Evolutionary conservation across 2,797 vertebrate species (phyloP).

Genomic region (Liasis olivaceus): DNA sequence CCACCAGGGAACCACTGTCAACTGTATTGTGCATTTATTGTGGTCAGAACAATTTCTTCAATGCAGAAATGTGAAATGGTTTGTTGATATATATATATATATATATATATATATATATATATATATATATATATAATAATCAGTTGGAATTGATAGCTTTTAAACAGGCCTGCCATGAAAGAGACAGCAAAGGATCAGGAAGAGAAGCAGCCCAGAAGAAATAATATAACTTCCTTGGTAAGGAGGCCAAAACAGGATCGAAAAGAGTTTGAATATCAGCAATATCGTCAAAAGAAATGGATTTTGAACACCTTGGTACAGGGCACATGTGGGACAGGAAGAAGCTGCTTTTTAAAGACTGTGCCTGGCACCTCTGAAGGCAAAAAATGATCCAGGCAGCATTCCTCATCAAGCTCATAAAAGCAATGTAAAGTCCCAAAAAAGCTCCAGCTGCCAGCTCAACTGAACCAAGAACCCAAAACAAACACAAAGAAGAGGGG

Average conservation of each 20-base stretch:
- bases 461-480: background rate
- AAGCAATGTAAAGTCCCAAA: constrained; percentile 61
- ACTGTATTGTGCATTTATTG: background rate
- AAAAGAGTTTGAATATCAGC: fast-evolving
- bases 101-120: background rate
- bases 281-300: fast-evolving
- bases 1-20: background rate
- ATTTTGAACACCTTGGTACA: fast-evolving
- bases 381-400: constrained; percentile 35
- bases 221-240: too few species aligned
- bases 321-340: fast-evolving
- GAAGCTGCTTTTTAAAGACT: constrained; percentile 23
- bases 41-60: background rate
- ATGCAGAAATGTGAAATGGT: background rate
- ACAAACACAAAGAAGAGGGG: background rate
- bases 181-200: fast-evolving
- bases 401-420: constrained; percentile 55
- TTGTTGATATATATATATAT: background rate
- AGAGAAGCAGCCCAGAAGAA: fast-evolving
- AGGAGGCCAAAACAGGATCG: fast-evolving
- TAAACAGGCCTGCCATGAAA: fast-evolving
- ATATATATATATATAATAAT: background rate
- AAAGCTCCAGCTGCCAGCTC: background rate
- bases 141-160: background rate
- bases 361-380: constrained; percentile 6